Evolutionary conservation across 2,113 vertebrate species (phyloP), one percentile per base, ranked within the genome.

Genomic region (Pachycephala philippinensis): DNA sequence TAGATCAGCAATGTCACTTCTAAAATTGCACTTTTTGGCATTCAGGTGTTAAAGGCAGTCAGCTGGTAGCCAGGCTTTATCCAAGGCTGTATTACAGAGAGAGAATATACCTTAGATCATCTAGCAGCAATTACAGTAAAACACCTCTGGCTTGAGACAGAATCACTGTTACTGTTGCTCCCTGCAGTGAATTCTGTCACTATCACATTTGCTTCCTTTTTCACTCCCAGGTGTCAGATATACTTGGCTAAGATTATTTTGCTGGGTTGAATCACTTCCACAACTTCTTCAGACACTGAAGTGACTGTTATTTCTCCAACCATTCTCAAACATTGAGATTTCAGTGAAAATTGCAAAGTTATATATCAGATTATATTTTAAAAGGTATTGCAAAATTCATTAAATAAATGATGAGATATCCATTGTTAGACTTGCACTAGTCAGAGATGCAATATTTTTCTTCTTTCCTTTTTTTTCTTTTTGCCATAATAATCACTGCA

Each of bases 121-220:
- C 87, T 93, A 91, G 87, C 91, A 96, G 93, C 89, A 96, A 97
- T 96, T 97, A 83, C 75, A 85, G 63, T 69, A 80, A 94, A 95
- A 77, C 77, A 91, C 24, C 79, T 72, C 93, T 92, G 78, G 33
- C 85, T 87, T 75, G 47, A 92, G 71, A 60, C 30, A 39, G 68
- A 91, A 90, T 84, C 84, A 47, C 49, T 69, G 77, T 75, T 94
- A 87, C 89, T 89, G 49, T 54, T 94, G 63, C 78, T 84, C 86
- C 90, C 90, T 90, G 87, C 64, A 70, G 83, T 60, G 88, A 89
- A 70, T 90, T 88, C 94, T 90, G 84, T 86, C 77, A 44, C 69
- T 91, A 27, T 66, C 72, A 19, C 76, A 76, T 93, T 93, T 88
- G 63, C 60, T 88, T 85, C 61, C 59, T 76, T 94, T 93, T 84